Percentiles rank a stretch among this genome's conserved stretches.
These are phyloP conservation scores for Drosophila hawaiiensis DNA, from an alignment of 2,888 invertebrate species.

Conservation along the genomic window DNA sequence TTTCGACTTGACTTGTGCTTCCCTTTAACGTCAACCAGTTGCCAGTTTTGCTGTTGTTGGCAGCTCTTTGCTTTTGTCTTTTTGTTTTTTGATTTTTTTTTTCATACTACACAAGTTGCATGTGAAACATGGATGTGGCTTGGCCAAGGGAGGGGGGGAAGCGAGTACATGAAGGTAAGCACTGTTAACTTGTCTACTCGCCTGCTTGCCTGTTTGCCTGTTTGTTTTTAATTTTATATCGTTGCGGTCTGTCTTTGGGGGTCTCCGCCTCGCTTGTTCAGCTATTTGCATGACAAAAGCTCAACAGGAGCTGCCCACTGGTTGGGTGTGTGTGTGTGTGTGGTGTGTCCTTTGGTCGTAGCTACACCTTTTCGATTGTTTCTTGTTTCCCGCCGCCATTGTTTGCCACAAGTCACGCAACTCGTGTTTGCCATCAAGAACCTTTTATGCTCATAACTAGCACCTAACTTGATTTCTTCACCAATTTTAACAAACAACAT, in stretches of 20 bases:
- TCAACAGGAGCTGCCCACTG: slow-evolving; percentile 51
- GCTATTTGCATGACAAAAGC: slow-evolving; percentile 80
- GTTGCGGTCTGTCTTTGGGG: slow-evolving; percentile 49
- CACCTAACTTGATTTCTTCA: slow-evolving; percentile 55
- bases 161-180: slow-evolving; percentile 41
- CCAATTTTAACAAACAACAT: slow-evolving; percentile 49
- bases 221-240: slow-evolving; percentile 75
- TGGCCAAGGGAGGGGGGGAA: background rate
- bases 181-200: slow-evolving; percentile 54
- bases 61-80: slow-evolving; percentile 38
- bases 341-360: slow-evolving; percentile 53
- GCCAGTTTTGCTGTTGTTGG: slow-evolving; percentile 58
- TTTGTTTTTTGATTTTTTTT: slow-evolving; percentile 5
- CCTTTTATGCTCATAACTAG: slow-evolving; percentile 59
- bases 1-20: slow-evolving; percentile 76
- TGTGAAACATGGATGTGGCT: slow-evolving; percentile 70
- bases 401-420: slow-evolving; percentile 67
- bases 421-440: slow-evolving; percentile 41
- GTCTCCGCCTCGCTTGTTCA: slow-evolving; percentile 61
- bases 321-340: slow-evolving; percentile 1
- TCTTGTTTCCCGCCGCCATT: slow-evolving; percentile 25
- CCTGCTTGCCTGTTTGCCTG: slow-evolving; percentile 57
- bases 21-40: slow-evolving; percentile 78
- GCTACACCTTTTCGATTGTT: slow-evolving; percentile 59
- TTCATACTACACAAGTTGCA: slow-evolving; percentile 58